phyloP scores from a whole-genome alignment of 2,113 vertebrate species.

The Arvicanthis niloticus region DNA sequence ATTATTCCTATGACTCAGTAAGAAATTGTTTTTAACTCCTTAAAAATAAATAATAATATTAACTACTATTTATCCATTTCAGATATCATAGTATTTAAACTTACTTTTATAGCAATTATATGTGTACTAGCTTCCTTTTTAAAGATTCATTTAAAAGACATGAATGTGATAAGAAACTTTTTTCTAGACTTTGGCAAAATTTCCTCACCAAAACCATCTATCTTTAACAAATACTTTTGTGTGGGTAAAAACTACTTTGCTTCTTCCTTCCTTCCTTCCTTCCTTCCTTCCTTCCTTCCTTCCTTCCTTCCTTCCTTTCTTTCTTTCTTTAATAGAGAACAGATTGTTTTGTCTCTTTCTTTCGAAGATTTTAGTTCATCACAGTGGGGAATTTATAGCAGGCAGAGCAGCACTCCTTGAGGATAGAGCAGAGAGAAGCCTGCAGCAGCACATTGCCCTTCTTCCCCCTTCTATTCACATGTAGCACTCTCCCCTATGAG shows the following conservation, averaged over 20 bases:
- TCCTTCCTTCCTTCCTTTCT: too few species aligned
- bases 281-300: too few species aligned
- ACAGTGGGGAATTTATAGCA: too few species aligned
- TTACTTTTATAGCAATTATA: not conserved
- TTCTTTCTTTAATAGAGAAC: not conserved
- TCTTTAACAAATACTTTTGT: not conserved
- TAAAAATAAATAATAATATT: not conserved
- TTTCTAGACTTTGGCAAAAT: not conserved
- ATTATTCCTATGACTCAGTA: conserved; percentile 25
- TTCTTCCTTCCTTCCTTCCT: too few species aligned
- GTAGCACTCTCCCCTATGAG: too few species aligned
- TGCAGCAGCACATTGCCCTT: fast-evolving
- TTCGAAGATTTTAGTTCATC: not conserved
- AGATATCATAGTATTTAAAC: not conserved
- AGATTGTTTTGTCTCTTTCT: not conserved
- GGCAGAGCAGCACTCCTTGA: too few species aligned
- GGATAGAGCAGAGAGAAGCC: not conserved
- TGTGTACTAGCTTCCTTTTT: not conserved
- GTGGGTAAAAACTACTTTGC: not conserved
- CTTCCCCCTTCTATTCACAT: not conserved
- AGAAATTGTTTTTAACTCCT: not conserved
- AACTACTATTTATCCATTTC: not conserved
- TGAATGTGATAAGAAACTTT: not conserved
- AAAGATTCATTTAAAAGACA: not conserved
- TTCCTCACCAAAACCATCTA: not conserved